Base-by-base conservation (phyloP, 2,797 vertebrate species). In the Lophotriccus pileatus region DNA sequence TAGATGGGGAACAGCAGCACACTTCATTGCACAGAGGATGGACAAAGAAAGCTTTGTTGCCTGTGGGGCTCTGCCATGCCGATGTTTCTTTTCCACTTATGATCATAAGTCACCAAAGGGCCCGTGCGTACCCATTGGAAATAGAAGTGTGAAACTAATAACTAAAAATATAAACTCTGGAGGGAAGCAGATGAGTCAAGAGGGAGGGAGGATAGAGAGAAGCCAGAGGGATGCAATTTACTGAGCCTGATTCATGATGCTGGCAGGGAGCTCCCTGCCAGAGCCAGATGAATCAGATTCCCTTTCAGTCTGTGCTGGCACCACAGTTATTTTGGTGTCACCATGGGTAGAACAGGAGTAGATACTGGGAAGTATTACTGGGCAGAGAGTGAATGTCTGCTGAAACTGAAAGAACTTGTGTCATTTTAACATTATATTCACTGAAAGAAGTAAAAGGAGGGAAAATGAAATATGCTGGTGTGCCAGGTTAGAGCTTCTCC, bases 31-130 rank as follows among this genome's bases (percentile, higher is more conserved):
- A 12, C 67, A 49, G 67, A 20, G 37, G 52, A 79, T 8, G 24
- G 81, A 96, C 91, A 95, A 95, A 96, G 90, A 77, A 64, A 75
- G 46, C 64, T 75, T 93, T 97, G 89, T 93, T 87, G 81, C 43
- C 46, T 78, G 25, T 74, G 63, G 28, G 60, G 73, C 44, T 91
- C 55, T 84, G 62, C 74, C 89, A 66, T 5, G 2, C 50, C 32
- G 44, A 88, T 77, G 62, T 92, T 94, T 94, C 86, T 86, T 93
- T 94, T 93, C 89, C 87, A 67, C 53, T 87, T 75, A 21, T 36
- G 64, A 60, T 93, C 39, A 2, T 37, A 52, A 90, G 82, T 81
- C 81, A 92, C 78, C 94, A 85, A 91, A 81, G 30, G 36, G 60
- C 64, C 34, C 0, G 0, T 60, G 22, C 1, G 0, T 43, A 69